These are phyloP conservation scores for Vicugna pacos DNA, from an alignment of 2,113 vertebrate species.

Conservation along the genomic window DNA sequence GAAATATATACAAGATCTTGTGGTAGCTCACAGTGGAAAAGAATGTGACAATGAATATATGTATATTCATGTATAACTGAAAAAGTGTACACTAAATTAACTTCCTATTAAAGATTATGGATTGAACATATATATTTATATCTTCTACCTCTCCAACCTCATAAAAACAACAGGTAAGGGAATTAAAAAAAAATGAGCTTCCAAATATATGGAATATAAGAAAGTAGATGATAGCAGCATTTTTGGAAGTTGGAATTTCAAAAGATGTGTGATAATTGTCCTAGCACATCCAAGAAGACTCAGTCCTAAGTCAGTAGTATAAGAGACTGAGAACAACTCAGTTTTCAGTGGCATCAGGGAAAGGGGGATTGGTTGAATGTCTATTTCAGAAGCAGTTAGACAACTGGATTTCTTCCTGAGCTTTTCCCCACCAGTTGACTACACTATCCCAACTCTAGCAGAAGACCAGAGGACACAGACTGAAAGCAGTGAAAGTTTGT, in stretches of 20 bases:
- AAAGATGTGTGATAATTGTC: not conserved
- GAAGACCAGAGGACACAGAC: not conserved
- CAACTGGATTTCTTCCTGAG: not conserved
- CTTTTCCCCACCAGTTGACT: not conserved
- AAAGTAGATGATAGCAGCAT: not conserved
- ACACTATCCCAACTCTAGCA: not conserved
- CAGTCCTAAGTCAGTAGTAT: not conserved
- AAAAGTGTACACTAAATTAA: not conserved
- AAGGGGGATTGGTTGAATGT: not conserved
- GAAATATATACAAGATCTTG: too few species aligned
- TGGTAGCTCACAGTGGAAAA: too few species aligned
- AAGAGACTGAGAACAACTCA: not conserved
- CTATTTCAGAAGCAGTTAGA: constrained; percentile 33
- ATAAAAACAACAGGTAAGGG: not conserved
- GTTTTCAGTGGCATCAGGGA: not conserved
- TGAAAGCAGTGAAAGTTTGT: not conserved
- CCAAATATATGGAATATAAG: not conserved
- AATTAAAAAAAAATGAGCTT: not conserved
- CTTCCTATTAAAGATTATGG: constrained; percentile 9
- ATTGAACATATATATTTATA: not conserved
- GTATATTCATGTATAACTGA: not conserved
- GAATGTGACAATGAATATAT: too few species aligned
- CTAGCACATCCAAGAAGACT: not conserved
- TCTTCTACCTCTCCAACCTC: not conserved
- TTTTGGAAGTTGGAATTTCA: not conserved